Evolutionary conservation across 2,888 invertebrate species (phyloP), one percentile per base, ranked within the genome.

Genomic region (Entomobrya proxima): DNA sequence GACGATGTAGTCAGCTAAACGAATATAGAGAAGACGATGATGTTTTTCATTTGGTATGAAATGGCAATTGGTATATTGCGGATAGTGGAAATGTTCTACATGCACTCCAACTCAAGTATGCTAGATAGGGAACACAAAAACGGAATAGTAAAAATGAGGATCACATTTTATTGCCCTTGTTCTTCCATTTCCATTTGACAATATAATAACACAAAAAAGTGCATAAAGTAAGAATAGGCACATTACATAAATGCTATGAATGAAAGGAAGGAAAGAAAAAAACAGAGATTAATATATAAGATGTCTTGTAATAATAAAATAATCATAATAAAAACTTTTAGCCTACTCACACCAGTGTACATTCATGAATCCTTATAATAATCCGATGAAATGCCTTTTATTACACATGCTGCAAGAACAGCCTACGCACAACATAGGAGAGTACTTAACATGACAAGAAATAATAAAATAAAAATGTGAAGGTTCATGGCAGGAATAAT

Each of bases 131-230:
- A 52, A 74, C 52, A 52, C 52, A 52, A 52, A 52, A 74, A 35
- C 55, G 58, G 55, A 44, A 72, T 80, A 82, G 75, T 82, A 75
- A 75, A 76, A 75, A 75, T 76, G 75, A 83, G 67, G 83, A 83
- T 83, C 81, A 82, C 81, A 82, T 67, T 83, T 83, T 83, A 83
- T 83, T 67, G 75, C 76, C 67, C 76, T 83, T 76, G 75, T 83
- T 76, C 76, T 64, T 83, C 67, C 82, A 64, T 64, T 67, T 83
- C 83, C 76, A 82, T 82, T 76, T 82, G 81, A 81, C 81, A 81
- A 74, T 81, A n/a, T n/a, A 72, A 58, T 58, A 81, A 74, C 72
- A 74, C 52, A 40, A 76, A 58, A 76, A 55, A 75, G 15, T 75
- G 32, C 50, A 75, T 52, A 72, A 30, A 47, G 47, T 72, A 15